phyloP scores from a whole-genome alignment of 2,113 vertebrate genomes.

The Aegithalos caudatus region DNA sequence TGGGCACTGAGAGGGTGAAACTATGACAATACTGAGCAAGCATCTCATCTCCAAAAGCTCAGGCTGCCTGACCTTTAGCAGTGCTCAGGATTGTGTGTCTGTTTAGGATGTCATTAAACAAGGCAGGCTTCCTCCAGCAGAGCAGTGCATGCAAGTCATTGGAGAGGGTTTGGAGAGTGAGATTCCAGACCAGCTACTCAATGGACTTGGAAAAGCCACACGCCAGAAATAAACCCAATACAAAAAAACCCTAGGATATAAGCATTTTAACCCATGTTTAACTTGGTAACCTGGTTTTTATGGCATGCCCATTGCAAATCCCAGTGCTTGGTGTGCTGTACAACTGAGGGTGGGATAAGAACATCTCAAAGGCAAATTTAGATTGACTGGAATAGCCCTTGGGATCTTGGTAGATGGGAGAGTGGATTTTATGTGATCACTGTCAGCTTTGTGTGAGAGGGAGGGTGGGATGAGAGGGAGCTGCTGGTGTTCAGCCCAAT shows the following conservation, averaged over 20 bases:
- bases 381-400: not conserved
- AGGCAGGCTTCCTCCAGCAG: not conserved
- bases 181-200: conserved; percentile 8
- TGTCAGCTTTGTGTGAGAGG: not conserved
- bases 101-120: conserved; percentile 39
- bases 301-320: not conserved
- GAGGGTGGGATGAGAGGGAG: not conserved
- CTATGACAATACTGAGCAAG: conserved; percentile 9
- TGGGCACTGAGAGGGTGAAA: not conserved
- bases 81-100: not conserved
- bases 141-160: not conserved
- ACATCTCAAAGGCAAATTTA: not conserved
- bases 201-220: not conserved
- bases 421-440: not conserved
- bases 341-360: not conserved
- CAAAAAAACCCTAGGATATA: not conserved
- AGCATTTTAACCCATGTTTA: rapidly evolving
- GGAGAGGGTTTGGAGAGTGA: not conserved
- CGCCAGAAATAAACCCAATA: not conserved
- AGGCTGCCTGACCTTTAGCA: conserved; percentile 14
- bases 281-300: not conserved
- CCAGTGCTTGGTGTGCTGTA: not conserved
- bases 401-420: not conserved
- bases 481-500: not conserved
- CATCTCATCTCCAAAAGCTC: not conserved